Evolutionary conservation across 2,113 vertebrate species (phyloP), one percentile per base, ranked within the genome.

Genomic region (Procavia capensis): DNA sequence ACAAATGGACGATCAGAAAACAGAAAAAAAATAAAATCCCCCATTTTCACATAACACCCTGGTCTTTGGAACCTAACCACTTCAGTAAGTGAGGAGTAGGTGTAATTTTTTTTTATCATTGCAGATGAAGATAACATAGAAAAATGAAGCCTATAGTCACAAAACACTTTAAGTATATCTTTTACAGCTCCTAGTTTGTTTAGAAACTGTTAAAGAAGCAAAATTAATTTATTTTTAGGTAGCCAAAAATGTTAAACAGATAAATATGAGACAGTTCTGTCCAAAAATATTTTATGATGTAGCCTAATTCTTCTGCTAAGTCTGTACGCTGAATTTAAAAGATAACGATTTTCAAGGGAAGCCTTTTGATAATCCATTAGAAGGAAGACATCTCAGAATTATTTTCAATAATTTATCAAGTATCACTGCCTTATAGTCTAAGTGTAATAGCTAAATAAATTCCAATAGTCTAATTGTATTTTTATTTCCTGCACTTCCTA

Each of bases 401-500:
- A 27, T 34, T 94, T 75, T 93, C 66, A 78, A 70, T 54, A 87
- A 29, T 85, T 2, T 83, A 14, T 66, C 87, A 90, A 61, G n/a
- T 72, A 75, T 81, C 43, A 78, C 84, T 88, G 47, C 34, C 31
- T 95, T 82, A 94, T 88, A 50, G 50, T 54, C 16, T 84, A 89
- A 79, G 19, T 68, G 4, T 93, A 80, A 31, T 95, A 75, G 43
- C 43, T 95, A 34, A 89, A 43, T 89, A 93, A 92, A 72, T 79
- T 45, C 61, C 89, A n/a, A n/a, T 83, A 78, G 10, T 72, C 41
- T 80, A 39, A 79, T 70, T 82, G 24, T 76, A 39, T 76, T 95
- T 85, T 92, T 86, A 47, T 90, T 92, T 84, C 79, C 34, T 88
- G 66, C 5, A 59, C 34, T 91, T 89, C 25, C 64, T 89, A 82